A percentile compares a stretch with the other conserved stretches of the same genome.
These are phyloP conservation scores for Asarcornis scutulata DNA, from an alignment of 2,113 vertebrate genomes.

Conservation along the genomic window DNA sequence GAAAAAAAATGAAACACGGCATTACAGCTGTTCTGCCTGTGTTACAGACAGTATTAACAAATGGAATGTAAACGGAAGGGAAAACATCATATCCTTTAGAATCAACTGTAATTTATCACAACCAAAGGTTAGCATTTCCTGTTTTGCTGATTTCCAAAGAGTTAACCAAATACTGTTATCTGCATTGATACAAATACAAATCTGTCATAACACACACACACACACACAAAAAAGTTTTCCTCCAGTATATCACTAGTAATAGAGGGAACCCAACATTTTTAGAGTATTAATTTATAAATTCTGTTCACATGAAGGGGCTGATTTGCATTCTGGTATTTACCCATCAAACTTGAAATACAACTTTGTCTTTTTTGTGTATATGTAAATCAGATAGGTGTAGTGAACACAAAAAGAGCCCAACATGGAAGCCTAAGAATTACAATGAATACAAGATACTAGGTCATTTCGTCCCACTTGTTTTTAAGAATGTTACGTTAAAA, in stretches of 20 bases:
- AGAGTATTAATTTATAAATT: not conserved
- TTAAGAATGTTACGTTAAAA: fast-evolving
- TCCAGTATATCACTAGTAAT: not conserved
- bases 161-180: not conserved
- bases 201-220: not conserved
- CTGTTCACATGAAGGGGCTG: not conserved
- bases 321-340: not conserved
- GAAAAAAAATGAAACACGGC: not conserved
- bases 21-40: not conserved
- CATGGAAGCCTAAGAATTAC: not conserved
- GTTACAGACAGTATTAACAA: not conserved
- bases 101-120: not conserved
- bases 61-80: not conserved
- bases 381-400: not conserved
- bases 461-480: not conserved
- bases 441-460: not conserved
- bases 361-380: fast-evolving
- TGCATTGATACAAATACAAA: not conserved
- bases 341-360: not conserved
- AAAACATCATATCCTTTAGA: not conserved
- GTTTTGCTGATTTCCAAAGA: not conserved
- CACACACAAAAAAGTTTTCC: not conserved
- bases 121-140: not conserved
- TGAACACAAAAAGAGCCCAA: not conserved
- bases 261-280: not conserved